Conservation (phyloP, 2,888 invertebrate species). For the Palloptera scutellata region DNA sequence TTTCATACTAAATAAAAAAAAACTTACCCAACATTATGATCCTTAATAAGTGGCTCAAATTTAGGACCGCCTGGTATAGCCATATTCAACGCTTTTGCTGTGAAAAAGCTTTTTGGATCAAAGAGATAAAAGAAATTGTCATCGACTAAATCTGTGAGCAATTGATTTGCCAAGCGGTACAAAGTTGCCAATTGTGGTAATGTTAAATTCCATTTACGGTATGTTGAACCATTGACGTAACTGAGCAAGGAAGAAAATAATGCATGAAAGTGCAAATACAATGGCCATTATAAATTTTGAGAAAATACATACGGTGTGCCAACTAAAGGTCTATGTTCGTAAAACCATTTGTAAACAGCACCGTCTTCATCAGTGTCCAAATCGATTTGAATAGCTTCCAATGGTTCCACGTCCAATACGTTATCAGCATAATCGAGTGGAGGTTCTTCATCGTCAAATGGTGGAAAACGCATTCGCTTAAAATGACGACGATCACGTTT, state of each 20-base stretch:
- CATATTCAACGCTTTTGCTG: conserved; percentile 99
- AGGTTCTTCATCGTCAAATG: conserved; percentile 99
- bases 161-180: conserved; percentile 96
- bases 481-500: conserved; percentile 98
- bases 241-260: conserved; percentile 61
- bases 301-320: conserved; percentile 76
- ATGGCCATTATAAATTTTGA: neutral
- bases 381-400: conserved; percentile 99
- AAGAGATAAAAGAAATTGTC: conserved; percentile 99
- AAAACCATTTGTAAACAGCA: conserved; percentile 95
- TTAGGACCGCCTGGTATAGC: conserved; percentile 99
- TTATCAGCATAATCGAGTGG: conserved; percentile 99
- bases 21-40: conserved; percentile 88
- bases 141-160: conserved; percentile 97
- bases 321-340: conserved; percentile 95
- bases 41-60: conserved; percentile 98
- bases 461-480: conserved; percentile 99
- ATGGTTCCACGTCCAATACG: conserved; percentile 96
- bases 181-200: conserved; percentile 98
- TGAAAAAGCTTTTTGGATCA: conserved; percentile 99
- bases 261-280: conserved; percentile 4
- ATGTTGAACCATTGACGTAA: conserved; percentile 95
- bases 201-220: conserved; percentile 94
- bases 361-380: conserved; percentile 94
- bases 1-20: neutral